Percentiles rank a stretch among this genome's conserved stretches.
Conservation (phyloP, 1,140 invertebrate genomes). For the Stegodyphus mimosarum region DNA sequence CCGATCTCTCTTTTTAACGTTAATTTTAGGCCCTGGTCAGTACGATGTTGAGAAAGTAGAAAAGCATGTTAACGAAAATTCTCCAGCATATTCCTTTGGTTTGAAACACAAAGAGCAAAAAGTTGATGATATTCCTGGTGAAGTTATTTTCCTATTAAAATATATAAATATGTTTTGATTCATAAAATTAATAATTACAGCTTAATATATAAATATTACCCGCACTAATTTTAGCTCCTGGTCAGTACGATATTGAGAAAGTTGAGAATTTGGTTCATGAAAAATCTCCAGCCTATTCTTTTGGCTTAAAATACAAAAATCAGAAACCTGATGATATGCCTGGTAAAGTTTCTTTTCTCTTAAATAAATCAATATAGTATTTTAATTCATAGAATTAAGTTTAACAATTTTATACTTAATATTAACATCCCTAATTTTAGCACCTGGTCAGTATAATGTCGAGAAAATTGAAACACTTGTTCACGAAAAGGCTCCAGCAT, state of each 20-base stretch:
- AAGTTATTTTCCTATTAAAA: not conserved
- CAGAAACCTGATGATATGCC: conserved; percentile 71
- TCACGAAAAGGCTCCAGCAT: conserved; percentile 74
- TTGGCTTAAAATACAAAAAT: conserved; percentile 74
- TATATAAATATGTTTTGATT: not conserved
- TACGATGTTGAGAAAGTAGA: conserved; percentile 81
- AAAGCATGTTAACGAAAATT: conserved; percentile 72
- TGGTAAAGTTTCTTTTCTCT: conserved; percentile 73
- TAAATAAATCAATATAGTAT: not conserved
- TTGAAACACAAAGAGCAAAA: conserved; percentile 71
- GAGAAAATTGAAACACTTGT: conserved; percentile 77
- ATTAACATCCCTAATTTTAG: conserved; percentile 70
- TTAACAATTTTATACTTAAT: not conserved
- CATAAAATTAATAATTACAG: not conserved
- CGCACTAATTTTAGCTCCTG: no score
- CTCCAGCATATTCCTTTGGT: conserved; percentile 80
- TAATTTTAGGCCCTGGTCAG: conserved; percentile 76
- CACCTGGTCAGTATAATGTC: conserved; percentile 82
- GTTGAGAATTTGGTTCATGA: conserved; percentile 75
- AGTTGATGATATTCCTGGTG: conserved; percentile 72
- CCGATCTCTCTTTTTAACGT: not conserved
- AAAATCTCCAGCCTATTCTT: conserved; percentile 72
- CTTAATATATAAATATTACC: no score
- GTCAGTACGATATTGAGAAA: conserved; percentile 78
- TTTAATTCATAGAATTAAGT: not conserved